Percentiles rank a stretch among this genome's conserved stretches.
These are phyloP conservation scores for Crax fasciolata DNA, from an alignment of 2,797 vertebrate genomes.

Conservation along the genomic window DNA sequence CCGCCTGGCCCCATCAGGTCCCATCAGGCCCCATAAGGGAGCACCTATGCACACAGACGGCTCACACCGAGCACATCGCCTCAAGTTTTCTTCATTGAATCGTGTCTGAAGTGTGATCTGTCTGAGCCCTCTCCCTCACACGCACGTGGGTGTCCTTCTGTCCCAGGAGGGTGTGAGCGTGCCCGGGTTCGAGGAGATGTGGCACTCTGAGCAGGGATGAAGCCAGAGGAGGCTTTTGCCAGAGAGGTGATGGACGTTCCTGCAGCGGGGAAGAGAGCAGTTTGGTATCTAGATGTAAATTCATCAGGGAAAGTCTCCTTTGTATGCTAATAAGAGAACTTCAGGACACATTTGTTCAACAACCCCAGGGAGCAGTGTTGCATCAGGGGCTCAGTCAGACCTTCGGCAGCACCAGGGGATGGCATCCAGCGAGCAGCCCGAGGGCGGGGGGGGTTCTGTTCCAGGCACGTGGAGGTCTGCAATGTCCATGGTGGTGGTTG, in stretches of 20 bases:
- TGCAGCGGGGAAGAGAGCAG: neutral
- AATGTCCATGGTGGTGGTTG: too few relatives aligned
- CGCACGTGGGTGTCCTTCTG: neutral
- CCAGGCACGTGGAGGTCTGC: too few relatives aligned
- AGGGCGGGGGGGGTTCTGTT: too few relatives aligned
- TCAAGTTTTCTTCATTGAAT: neutral
- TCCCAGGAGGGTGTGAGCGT: neutral
- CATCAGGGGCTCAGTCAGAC: neutral
- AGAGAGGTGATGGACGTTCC: neutral
- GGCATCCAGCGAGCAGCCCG: too few relatives aligned
- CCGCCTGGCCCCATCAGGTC: neutral
- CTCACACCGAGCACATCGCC: neutral
- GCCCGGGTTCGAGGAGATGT: rapidly evolving
- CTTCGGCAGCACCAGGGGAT: neutral
- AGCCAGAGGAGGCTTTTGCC: rapidly evolving
- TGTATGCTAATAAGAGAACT: neutral
- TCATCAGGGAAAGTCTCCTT: neutral
- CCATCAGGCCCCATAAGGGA: neutral
- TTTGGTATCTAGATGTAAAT: neutral
- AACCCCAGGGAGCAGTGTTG: neutral
- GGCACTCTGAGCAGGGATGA: neutral
- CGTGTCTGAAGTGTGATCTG: neutral
- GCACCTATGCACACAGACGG: neutral
- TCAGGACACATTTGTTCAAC: neutral
- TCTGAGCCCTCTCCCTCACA: neutral